phyloP scores from a whole-genome alignment of 2,113 vertebrate species.

The Ictalurus furcatus region DNA sequence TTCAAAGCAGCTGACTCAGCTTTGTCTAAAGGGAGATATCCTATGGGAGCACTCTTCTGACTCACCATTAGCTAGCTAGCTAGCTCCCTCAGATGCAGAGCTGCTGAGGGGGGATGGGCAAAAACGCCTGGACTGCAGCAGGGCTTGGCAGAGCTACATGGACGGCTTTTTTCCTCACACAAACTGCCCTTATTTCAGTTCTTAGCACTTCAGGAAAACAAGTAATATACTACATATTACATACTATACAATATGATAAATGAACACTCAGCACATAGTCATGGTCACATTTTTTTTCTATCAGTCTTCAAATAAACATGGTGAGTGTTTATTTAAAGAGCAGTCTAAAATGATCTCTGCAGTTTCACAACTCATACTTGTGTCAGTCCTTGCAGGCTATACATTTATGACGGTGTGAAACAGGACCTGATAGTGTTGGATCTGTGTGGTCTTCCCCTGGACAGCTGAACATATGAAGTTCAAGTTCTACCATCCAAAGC shows the following conservation, averaged over 20 bases:
- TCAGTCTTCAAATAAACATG: neutral
- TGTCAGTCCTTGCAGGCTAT: neutral
- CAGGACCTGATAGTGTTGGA: constrained; percentile 58
- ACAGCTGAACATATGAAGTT: constrained; percentile 60
- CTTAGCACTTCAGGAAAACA: neutral
- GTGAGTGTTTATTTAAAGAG: neutral
- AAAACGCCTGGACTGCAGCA: constrained; percentile 14
- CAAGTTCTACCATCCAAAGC: neutral
- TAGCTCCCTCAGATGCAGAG: neutral
- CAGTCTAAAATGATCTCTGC: neutral
- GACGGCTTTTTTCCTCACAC: neutral
- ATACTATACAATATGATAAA: neutral
- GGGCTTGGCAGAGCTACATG: neutral
- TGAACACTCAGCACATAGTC: neutral
- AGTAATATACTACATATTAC: neutral
- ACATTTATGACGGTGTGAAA: neutral
- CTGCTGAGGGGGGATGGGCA: constrained; percentile 14
- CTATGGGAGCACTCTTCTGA: constrained; percentile 3
- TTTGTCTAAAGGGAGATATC: constrained; percentile 7
- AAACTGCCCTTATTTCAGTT: neutral
- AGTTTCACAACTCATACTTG: neutral
- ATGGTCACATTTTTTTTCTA: neutral
- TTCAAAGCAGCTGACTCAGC: constrained; percentile 43
- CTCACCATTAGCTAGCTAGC: constrained; percentile 17
- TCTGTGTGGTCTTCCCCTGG: constrained; percentile 55